These are phyloP conservation scores for Nasonia giraulti DNA, from an alignment of 1,140 invertebrate species.

Conservation along the genomic window DNA sequence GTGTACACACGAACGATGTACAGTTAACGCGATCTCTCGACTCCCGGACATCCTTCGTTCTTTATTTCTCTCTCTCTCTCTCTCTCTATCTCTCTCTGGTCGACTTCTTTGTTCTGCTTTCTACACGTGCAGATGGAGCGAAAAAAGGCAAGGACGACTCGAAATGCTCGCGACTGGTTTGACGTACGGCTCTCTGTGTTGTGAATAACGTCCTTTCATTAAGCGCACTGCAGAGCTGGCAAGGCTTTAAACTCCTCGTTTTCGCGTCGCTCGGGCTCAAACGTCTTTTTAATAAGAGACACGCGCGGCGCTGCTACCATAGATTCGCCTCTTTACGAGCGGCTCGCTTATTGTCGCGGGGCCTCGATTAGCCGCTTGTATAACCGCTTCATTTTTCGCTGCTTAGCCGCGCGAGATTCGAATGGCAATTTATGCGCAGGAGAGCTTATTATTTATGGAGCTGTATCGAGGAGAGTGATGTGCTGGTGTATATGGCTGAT, in stretches of 20 bases:
- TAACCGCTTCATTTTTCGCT: conserved; percentile 32
- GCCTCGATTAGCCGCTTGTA: neutral
- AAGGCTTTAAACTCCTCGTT: conserved; percentile 4
- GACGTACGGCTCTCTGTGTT: conserved; percentile 27
- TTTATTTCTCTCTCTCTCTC: neutral
- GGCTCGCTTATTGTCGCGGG: neutral
- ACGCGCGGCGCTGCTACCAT: neutral
- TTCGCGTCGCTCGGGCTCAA: neutral
- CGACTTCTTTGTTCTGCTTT: conserved; percentile 42
- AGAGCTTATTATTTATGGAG: no score
- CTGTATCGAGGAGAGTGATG: no score
- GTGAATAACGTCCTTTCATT: conserved; percentile 45
- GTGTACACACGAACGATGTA: neutral
- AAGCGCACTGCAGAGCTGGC: neutral
- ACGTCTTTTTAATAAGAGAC: conserved; percentile 27
- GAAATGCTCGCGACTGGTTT: conserved; percentile 7
- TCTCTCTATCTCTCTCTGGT: neutral
- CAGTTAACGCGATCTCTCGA: neutral
- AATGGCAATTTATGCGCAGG: conserved; percentile 11
- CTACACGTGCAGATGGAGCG: neutral
- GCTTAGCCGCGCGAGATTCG: neutral
- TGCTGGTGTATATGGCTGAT: neutral
- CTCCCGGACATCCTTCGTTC: conserved; percentile 14
- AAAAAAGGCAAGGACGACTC: conserved; percentile 16
- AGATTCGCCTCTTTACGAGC: conserved; percentile 13